phyloP scores from a whole-genome alignment of 2,888 invertebrate genomes.

The Drosophila rellima region DNA sequence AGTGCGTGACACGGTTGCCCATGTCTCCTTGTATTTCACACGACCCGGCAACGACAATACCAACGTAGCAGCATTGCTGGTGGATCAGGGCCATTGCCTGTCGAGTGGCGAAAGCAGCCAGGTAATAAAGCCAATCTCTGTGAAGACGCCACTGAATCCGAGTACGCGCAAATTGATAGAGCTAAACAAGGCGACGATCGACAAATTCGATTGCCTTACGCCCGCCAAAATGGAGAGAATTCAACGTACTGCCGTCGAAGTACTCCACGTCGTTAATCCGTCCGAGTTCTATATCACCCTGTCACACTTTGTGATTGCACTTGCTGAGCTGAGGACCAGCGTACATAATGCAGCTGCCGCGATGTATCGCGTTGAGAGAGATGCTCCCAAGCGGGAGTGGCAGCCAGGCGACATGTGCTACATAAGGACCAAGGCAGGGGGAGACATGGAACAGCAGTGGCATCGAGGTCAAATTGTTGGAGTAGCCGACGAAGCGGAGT shows the following conservation, averaged over 20 bases:
- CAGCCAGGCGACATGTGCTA: conserved; percentile 87
- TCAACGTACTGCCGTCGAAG: conserved; percentile 78
- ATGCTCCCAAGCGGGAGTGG: conserved; percentile 85
- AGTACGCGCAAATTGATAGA: conserved; percentile 39
- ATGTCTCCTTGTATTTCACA: conserved; percentile 82
- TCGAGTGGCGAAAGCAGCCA: conserved; percentile 85
- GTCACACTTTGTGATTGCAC: conserved; percentile 86
- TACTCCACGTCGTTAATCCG: conserved; percentile 87
- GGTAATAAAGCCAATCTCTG: background rate
- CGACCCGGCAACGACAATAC: conserved; percentile 84
- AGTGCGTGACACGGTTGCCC: conserved; percentile 60
- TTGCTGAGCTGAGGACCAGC: conserved; percentile 55
- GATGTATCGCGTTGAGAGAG: background rate
- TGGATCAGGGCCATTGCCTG: conserved; percentile 86
- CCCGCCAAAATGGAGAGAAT: conserved; percentile 2
- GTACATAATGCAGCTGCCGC: background rate
- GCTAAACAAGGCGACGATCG: background rate
- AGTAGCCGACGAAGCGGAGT: background rate
- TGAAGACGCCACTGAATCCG: conserved; percentile 2
- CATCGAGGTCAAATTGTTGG: conserved; percentile 86
- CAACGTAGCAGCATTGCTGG: conserved; percentile 87
- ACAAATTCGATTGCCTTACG: background rate
- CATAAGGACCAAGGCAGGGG: conserved; percentile 84
- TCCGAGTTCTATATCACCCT: conserved; percentile 88
- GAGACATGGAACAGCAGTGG: conserved; percentile 83